Percentiles rank a stretch among this genome's conserved stretches.
Conservation (phyloP, 2,888 invertebrate species). For the Pheosia tremula region DNA sequence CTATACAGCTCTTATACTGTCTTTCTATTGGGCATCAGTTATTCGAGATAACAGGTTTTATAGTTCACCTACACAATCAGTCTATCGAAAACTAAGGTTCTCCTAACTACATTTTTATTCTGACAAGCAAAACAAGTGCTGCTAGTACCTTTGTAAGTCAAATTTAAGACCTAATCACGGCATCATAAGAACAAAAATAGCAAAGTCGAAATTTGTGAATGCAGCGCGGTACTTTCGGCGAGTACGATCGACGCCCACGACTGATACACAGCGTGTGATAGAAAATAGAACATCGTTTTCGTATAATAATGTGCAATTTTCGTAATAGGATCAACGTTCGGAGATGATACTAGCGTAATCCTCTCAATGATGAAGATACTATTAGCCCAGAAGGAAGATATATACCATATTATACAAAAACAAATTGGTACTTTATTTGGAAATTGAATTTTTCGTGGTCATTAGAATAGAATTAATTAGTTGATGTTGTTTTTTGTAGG, state of each 20-base stretch:
- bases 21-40: no score
- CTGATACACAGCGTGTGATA: conserved; percentile 20
- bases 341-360: not conserved
- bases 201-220: conserved; percentile 18
- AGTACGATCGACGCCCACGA: conserved; percentile 19
- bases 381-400: not conserved
- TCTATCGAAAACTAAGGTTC: no score
- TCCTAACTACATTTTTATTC: no score
- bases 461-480: not conserved
- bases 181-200: conserved; percentile 1
- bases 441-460: not conserved
- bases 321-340: not conserved
- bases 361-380: not conserved
- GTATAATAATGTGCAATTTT: not conserved
- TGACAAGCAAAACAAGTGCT: not conserved
- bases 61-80: no score
- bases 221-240: conserved; percentile 14
- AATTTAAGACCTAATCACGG: not conserved
- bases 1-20: no score
- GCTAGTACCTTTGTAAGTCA: not conserved
- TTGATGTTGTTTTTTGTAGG: no score
- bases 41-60: no score
- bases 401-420: not conserved
- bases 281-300: not conserved
- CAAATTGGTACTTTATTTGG: not conserved